A percentile compares a stretch with the other conserved stretches of the same genome.
Conservation (phyloP, 2,797 vertebrate genomes). For the Petrocephalus schoutedeni region DNA sequence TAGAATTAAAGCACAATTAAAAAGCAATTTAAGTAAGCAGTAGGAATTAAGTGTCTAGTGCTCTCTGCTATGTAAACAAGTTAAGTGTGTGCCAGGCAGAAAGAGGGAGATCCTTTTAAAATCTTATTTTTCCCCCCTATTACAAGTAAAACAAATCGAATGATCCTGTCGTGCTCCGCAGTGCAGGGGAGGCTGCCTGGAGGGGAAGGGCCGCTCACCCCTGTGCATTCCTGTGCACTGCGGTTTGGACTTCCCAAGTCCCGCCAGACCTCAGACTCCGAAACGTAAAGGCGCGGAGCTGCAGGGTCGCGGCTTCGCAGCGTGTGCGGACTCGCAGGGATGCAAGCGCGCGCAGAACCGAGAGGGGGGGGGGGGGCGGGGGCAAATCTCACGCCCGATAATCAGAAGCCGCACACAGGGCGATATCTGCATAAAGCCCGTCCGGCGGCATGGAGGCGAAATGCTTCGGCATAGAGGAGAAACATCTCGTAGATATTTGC, state of each 20-base stretch:
- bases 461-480: slow-evolving; percentile 9
- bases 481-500: slow-evolving; percentile 15
- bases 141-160: background rate
- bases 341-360: background rate
- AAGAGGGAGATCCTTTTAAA: slow-evolving; percentile 4
- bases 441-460: slow-evolving; percentile 35
- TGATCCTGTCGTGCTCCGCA: background rate
- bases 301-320: background rate
- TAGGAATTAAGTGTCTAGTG: background rate
- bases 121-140: background rate
- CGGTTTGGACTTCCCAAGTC: background rate
- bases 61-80: background rate
- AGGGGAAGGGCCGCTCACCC: background rate
- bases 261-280: background rate
- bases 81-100: background rate
- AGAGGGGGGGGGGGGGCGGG: background rate
- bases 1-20: slow-evolving; percentile 3
- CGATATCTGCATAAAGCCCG: slow-evolving; percentile 43
- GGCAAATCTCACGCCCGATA: slow-evolving; percentile 48
- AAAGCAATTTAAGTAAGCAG: background rate
- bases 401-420: slow-evolving; percentile 42
- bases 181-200: background rate
- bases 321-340: background rate
- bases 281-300: background rate
- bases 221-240: background rate